Percentiles rank a stretch among this genome's conserved stretches.
These are phyloP conservation scores for Erebia ligea DNA, from an alignment of 2,888 invertebrate species.

Conservation along the genomic window DNA sequence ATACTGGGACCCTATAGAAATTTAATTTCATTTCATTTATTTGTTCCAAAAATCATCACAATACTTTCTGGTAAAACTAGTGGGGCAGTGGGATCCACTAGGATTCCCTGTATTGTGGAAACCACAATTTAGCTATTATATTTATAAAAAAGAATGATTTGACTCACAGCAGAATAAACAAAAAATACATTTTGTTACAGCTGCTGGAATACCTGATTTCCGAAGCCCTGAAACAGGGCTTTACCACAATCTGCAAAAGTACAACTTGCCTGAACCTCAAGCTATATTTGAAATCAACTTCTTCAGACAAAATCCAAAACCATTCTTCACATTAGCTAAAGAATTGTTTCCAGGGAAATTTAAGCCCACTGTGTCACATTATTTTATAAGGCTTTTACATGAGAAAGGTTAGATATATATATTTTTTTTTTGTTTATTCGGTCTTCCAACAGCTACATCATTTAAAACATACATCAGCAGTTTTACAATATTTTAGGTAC, in stretches of 20 bases:
- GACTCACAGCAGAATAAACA: background rate
- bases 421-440: too few relatives aligned
- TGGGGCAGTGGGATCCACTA: too few relatives aligned
- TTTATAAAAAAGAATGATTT: too few relatives aligned
- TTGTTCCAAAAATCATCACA: too few relatives aligned
- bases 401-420: constrained; percentile 86
- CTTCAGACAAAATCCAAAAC: constrained; percentile 94
- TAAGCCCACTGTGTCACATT: constrained; percentile 95
- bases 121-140: too few relatives aligned
- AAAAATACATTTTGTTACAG: constrained; percentile 72
- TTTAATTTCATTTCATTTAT: too few relatives aligned
- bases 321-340: constrained; percentile 95
- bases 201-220: constrained; percentile 98
- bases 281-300: constrained; percentile 96
- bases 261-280: constrained; percentile 94
- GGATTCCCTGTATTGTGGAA: too few relatives aligned
- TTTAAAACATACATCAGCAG: too few relatives aligned
- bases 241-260: constrained; percentile 95
- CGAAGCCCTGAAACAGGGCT: constrained; percentile 96
- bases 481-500: too few relatives aligned
- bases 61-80: too few relatives aligned
- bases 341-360: constrained; percentile 94
- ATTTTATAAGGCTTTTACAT: constrained; percentile 92
- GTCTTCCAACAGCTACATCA: too few relatives aligned
- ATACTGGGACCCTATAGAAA: too few relatives aligned